phyloP scores from a whole-genome alignment of 1,140 invertebrate species.

The Ips typographus region DNA sequence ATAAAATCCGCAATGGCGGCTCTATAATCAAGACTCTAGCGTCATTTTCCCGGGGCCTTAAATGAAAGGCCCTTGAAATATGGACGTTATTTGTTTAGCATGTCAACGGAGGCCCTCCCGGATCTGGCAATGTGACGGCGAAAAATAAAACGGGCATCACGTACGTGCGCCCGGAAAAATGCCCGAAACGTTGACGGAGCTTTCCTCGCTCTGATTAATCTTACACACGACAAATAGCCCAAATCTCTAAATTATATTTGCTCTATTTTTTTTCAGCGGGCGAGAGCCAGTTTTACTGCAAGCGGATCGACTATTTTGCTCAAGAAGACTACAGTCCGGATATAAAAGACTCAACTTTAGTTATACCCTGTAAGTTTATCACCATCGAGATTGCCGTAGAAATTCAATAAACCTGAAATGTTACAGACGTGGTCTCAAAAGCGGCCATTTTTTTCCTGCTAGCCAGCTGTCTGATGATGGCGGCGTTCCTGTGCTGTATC shows the following conservation, averaged over 20 bases:
- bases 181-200: conserved; percentile 12
- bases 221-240: not conserved
- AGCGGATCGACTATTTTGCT: conserved; percentile 83
- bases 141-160: conserved; percentile 27
- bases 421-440: conserved; percentile 69
- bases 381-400: not conserved
- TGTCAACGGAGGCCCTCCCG: conserved; percentile 10
- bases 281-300: conserved; percentile 62
- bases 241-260: not conserved
- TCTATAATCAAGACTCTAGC: conserved; percentile 26
- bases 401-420: not conserved
- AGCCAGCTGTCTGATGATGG: conserved; percentile 63
- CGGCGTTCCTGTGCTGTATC: conserved; percentile 66
- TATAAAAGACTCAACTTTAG: conserved; percentile 81
- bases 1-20: conserved; percentile 16
- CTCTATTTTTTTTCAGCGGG: conserved; percentile 47
- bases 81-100: conserved; percentile 28
- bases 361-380: conserved; percentile 78
- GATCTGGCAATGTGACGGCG: conserved; percentile 14
- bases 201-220: conserved; percentile 7
- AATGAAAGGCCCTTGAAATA: conserved; percentile 27
- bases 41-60: conserved; percentile 16
- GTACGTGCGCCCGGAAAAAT: conserved; percentile 20
- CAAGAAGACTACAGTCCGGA: conserved; percentile 81
- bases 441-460: conserved; percentile 68